Evolutionary conservation across 2,888 invertebrate species (phyloP), one percentile per base, ranked within the genome.

Genomic region (Myathropa florea): DNA sequence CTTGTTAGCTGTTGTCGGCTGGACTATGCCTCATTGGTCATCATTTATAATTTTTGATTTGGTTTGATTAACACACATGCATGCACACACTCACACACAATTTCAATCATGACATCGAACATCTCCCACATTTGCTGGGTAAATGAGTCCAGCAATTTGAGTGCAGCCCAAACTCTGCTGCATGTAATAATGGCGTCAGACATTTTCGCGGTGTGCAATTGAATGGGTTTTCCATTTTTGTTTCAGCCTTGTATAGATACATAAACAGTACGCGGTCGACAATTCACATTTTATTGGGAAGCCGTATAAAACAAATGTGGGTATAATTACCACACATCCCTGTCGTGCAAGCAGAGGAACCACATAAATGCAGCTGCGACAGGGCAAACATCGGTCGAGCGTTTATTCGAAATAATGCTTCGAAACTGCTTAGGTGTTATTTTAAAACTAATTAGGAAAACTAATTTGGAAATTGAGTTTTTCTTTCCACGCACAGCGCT

Each of bases 381-480:
- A 64, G 39, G 14, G 36, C 46, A 55, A n/a, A 61, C 53, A 59
- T 53, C 71, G 81, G 75, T 61, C 60, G 55, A 75, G 67, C 79
- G 72, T 87, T 87, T 76, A 83, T 83, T 33, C 67, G 79, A 76
- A 87, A 80, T 64, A 83, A 83, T 71, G 83, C 76, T 83, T 80
- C 80, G 83, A 87, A 83, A 76, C 76, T 83, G 79, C 83, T 87
- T 87, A 83, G 87, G 83, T 87, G 87, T 87, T 87, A 87, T 87
- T 87, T 87, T 87, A 87, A 87, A 87, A 87, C 87, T 87, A 87
- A 87, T 87, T 87, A 87, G 87, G 87, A 87, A 87, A 87, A 87
- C 87, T 87, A 87, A 87, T 87, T 87, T 87, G 79, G 83, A 87
- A 87, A 87, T 87, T 87, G 87, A 83, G 87, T 86, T 83, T 86